A percentile compares a stretch with the other conserved stretches of the same genome.
Conservation (phyloP, 2,888 invertebrate genomes). For the Agrochola litura region DNA sequence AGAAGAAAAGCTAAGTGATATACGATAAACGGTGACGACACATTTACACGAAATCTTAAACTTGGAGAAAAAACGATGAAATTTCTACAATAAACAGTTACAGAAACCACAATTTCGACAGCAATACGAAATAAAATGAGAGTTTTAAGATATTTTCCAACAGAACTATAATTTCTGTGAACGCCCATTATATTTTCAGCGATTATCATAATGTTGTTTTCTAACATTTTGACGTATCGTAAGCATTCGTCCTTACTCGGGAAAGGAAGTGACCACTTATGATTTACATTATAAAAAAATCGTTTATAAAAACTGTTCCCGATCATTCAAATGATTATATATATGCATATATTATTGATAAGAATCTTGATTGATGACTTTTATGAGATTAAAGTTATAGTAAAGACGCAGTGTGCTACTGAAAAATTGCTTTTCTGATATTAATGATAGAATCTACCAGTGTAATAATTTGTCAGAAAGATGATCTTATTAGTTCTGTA, state of each 20-base stretch:
- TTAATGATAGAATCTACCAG: not conserved
- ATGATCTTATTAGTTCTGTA: not conserved
- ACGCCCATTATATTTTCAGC: slow-evolving; percentile 35
- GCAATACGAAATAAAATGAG: slow-evolving; percentile 22
- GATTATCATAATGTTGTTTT: slow-evolving; percentile 1
- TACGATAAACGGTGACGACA: accelerated
- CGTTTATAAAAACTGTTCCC: not conserved
- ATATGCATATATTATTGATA: not conserved
- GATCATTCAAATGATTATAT: not conserved
- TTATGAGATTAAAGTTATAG: no score
- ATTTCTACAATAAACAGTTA: not conserved
- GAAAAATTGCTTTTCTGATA: not conserved
- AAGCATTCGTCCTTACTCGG: not conserved
- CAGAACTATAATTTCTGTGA: slow-evolving; percentile 27
- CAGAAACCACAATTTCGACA: slow-evolving; percentile 1
- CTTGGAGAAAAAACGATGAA: not conserved
- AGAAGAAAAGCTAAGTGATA: slow-evolving; percentile 21
- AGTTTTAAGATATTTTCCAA: slow-evolving; percentile 9
- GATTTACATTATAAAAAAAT: not conserved
- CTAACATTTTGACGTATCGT: slow-evolving; percentile 8
- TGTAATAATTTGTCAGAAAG: not conserved
- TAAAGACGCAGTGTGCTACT: not conserved
- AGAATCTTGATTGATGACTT: slow-evolving; percentile 10
- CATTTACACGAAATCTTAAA: not conserved
- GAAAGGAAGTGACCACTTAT: not conserved